Evolutionary conservation across 2,888 invertebrate species (phyloP).

Genomic region (Sminthurinus aureus): DNA sequence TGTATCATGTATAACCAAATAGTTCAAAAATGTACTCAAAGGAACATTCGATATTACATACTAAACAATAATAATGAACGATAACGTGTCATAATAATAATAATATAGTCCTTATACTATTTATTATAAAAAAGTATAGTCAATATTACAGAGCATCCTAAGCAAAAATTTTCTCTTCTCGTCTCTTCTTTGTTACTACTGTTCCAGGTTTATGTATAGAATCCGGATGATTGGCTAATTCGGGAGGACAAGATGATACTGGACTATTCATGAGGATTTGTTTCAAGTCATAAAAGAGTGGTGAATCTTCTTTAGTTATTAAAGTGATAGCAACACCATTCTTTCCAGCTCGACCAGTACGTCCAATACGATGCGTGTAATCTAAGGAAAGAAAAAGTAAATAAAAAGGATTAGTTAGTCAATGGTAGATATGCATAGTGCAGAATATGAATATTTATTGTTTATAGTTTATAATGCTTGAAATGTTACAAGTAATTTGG

Average conservation of each 20-base stretch:
- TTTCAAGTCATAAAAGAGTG: slow-evolving; percentile 95
- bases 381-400: slow-evolving; percentile 67
- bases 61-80: too few species aligned
- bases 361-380: slow-evolving; percentile 97
- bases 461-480: too few species aligned
- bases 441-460: too few species aligned
- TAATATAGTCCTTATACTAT: background rate
- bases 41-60: background rate
- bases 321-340: slow-evolving; percentile 95
- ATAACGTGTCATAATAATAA: background rate
- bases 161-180: slow-evolving; percentile 95
- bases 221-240: slow-evolving; percentile 96
- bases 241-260: slow-evolving; percentile 93
- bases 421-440: too few species aligned
- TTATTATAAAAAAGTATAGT: background rate
- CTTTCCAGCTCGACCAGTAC: slow-evolving; percentile 99
- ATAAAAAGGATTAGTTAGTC: background rate
- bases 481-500: background rate
- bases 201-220: slow-evolving; percentile 97
- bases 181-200: slow-evolving; percentile 84
- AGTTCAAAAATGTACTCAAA: background rate
- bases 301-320: slow-evolving; percentile 95
- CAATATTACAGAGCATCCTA: slow-evolving; percentile 64
- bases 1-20: too few species aligned
- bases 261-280: slow-evolving; percentile 88